These are phyloP conservation scores for Eilema sororculum DNA, from an alignment of 2,888 invertebrate species.

Conservation along the genomic window DNA sequence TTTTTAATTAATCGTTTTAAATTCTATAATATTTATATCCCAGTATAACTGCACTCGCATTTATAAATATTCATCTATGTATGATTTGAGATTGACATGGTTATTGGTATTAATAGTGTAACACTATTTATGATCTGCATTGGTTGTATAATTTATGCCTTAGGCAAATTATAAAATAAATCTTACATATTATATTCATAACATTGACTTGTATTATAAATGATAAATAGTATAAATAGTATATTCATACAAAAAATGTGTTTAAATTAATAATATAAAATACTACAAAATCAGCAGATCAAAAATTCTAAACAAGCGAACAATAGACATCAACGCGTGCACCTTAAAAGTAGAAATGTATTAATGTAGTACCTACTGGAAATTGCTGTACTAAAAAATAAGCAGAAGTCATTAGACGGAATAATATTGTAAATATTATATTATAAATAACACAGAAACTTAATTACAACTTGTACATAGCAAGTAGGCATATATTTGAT, in stretches of 20 bases:
- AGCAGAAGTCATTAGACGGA: not conserved
- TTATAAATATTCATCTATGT: not conserved
- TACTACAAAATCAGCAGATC: not conserved
- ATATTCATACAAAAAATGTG: too few relatives aligned
- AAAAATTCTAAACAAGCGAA: not conserved
- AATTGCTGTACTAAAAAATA: not conserved
- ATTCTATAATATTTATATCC: constrained; percentile 17
- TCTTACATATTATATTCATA: too few relatives aligned
- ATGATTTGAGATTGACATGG: not conserved
- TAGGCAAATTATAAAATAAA: not conserved
- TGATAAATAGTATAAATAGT: too few relatives aligned
- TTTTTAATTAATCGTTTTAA: constrained; percentile 55
- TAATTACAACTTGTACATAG: too few relatives aligned
- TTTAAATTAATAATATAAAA: not conserved
- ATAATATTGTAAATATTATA: not conserved
- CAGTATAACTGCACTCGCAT: not conserved
- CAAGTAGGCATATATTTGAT: not conserved
- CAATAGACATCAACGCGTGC: constrained; percentile 53
- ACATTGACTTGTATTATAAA: too few relatives aligned
- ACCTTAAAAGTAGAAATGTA: not conserved
- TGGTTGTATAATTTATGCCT: too few relatives aligned
- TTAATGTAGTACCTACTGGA: not conserved
- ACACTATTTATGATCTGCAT: too few relatives aligned
- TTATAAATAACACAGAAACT: too few relatives aligned
- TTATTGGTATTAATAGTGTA: too few relatives aligned